Evolutionary conservation across 2,888 invertebrate genomes (phyloP), one percentile per base, ranked within the genome.

Genomic region (Heliconius sara): DNA sequence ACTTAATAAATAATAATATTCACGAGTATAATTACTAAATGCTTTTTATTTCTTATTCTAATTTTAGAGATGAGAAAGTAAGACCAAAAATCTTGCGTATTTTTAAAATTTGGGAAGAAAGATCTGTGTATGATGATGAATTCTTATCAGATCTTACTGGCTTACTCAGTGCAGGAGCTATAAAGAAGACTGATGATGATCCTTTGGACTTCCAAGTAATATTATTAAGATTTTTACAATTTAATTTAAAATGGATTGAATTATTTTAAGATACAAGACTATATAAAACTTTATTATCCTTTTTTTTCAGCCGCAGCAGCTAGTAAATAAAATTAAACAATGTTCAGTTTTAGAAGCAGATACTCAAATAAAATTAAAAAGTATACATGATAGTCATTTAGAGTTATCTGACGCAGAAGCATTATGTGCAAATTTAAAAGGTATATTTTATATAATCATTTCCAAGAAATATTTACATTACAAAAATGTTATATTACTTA

Each of bases 91-190:
- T 99, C 77, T 94, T 97, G 77, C 95, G 99, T 81, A 98, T 99
- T 86, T 98, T 99, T 89, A 98, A 98, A 90, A 99, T 99, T 85
- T 99, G 99, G 99, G 98, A 98, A 90, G 98, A 99, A 89, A 96
- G 99, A 84, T 97, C 96, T 71, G 97, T 99, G 27, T 99, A 99
- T 90, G 98, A 97, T 90, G 97, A 98, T 86, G 98, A 98, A 87
- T 99, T 98, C 89, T 96, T 99, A 43, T 96, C 97, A 22, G 99
- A 99, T 93, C 94, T 99, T 43, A 97, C 97, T 67, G 98, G 98
- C 7, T 93, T 99, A 78, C 96, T 99, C 57, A 98, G 97, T 85
- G 97, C 97, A 30, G 97, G 97, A 73, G 97, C 97, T 74, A 96
- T 96, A 77, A 97, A 96, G 84, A 96, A 96, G 89, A 95, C 96